A percentile compares a stretch with the other conserved stretches of the same genome.
These are phyloP conservation scores for Sarcoramphus papa DNA, from an alignment of 2,797 vertebrate species.

Conservation along the genomic window DNA sequence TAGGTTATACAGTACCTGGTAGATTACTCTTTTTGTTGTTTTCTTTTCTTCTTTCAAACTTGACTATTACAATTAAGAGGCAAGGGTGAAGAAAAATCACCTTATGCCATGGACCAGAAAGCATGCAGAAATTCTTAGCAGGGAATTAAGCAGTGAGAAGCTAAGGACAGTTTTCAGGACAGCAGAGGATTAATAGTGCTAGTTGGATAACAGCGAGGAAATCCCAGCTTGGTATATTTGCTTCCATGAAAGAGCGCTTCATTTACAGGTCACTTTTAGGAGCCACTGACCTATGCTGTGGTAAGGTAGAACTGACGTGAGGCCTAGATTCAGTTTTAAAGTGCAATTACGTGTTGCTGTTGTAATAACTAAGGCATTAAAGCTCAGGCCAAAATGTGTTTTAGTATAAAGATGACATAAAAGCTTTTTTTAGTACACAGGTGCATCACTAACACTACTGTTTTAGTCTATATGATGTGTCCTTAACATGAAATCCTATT, in stretches of 20 bases:
- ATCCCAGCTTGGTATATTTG: neutral
- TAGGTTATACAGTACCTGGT: neutral
- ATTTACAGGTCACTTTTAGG: neutral
- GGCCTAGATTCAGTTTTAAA: neutral
- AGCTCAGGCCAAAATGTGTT: neutral
- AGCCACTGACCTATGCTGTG: neutral
- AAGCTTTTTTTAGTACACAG: neutral
- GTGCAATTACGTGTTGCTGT: neutral
- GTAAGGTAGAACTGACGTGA: neutral
- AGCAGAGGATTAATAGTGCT: neutral
- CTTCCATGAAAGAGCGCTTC: neutral
- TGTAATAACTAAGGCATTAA: neutral
- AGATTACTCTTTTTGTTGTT: too few relatives aligned
- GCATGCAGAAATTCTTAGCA: neutral
- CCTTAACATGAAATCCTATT: constrained; percentile 57
- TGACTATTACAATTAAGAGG: neutral
- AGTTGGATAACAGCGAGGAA: neutral
- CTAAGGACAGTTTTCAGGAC: neutral
- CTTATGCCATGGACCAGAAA: neutral
- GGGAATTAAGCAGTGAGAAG: neutral
- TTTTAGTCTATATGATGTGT: neutral
- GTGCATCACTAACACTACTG: neutral
- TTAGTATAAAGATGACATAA: neutral
- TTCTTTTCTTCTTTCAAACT: neutral
- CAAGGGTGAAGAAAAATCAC: neutral